These are phyloP conservation scores for Myopa testacea DNA, from an alignment of 2,888 invertebrate genomes.

Conservation along the genomic window DNA sequence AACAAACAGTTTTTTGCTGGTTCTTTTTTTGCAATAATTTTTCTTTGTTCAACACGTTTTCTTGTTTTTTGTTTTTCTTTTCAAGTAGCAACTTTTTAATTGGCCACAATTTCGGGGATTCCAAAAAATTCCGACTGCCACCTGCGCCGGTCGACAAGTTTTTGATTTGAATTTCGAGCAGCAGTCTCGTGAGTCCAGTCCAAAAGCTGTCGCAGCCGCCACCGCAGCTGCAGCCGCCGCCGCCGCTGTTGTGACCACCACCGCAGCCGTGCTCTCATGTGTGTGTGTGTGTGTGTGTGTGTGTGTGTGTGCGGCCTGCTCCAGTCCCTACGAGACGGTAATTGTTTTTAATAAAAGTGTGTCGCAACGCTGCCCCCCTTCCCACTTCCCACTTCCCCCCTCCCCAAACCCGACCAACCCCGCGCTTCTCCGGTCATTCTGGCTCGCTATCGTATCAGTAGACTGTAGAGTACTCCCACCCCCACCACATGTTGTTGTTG, in stretches of 20 bases:
- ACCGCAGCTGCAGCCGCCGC: background rate
- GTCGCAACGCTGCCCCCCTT: background rate
- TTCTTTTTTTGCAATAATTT: background rate
- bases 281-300: background rate
- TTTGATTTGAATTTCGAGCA: conserved; percentile 56
- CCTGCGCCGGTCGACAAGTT: conserved; percentile 66
- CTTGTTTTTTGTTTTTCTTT: background rate
- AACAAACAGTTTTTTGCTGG: no score
- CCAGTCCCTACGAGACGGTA: background rate
- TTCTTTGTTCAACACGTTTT: background rate
- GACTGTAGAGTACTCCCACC: background rate
- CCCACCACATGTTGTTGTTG: conserved; percentile 2
- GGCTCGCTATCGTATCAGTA: no score
- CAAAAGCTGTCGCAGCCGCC: background rate
- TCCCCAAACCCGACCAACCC: background rate
- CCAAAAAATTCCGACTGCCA: conserved; percentile 58
- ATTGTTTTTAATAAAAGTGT: conserved; percentile 1
- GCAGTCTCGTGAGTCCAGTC: background rate
- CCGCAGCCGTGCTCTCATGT: background rate
- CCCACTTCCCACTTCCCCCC: background rate
- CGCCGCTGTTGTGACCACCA: background rate
- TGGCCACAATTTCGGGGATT: background rate
- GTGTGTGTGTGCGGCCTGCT: conserved; percentile 19
- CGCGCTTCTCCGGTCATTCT: background rate
- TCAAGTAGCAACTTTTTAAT: background rate